Conservation (phyloP, 2,888 invertebrate genomes). For the Eilema depressum region DNA sequence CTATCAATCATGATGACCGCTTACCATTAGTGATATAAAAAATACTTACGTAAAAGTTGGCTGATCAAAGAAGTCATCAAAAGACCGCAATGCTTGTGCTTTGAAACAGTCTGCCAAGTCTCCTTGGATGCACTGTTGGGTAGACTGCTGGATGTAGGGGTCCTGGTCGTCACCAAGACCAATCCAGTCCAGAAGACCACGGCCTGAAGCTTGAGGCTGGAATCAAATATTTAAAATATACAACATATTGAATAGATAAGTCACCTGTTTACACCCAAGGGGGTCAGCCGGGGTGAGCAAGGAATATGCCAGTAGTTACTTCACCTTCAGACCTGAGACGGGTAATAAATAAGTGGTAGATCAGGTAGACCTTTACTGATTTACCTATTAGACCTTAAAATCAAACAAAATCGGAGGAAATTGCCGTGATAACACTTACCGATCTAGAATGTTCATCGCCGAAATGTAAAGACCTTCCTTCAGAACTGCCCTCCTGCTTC, state of each 20-base stretch:
- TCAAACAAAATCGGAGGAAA: not conserved
- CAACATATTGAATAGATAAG: not conserved
- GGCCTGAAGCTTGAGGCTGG: conserved; percentile 87
- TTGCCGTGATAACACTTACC: conserved; percentile 57
- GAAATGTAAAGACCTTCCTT: conserved; percentile 76
- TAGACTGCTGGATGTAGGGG: conserved; percentile 92
- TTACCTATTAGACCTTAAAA: too few species aligned
- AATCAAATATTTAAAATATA: conserved; percentile 30
- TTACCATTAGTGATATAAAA: too few species aligned
- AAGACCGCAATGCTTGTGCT: conserved; percentile 91
- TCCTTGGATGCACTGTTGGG: conserved; percentile 91
- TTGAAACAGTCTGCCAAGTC: conserved; percentile 96
- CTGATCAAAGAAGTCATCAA: conserved; percentile 93
- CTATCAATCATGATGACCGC: too few species aligned
- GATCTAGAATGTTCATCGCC: conserved; percentile 72
- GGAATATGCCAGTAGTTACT: too few species aligned
- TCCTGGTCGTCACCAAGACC: conserved; percentile 93
- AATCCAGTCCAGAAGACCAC: conserved; percentile 92
- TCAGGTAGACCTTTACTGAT: too few species aligned
- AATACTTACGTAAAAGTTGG: conserved; percentile 84
- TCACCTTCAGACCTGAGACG: too few species aligned
- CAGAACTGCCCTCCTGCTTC: conserved; percentile 60
- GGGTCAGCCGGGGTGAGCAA: too few species aligned
- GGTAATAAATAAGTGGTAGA: too few species aligned
- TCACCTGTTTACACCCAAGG: too few species aligned